These are phyloP conservation scores for Heterohyrax brucei DNA, from an alignment of 2,797 vertebrate genomes.

Conservation along the genomic window DNA sequence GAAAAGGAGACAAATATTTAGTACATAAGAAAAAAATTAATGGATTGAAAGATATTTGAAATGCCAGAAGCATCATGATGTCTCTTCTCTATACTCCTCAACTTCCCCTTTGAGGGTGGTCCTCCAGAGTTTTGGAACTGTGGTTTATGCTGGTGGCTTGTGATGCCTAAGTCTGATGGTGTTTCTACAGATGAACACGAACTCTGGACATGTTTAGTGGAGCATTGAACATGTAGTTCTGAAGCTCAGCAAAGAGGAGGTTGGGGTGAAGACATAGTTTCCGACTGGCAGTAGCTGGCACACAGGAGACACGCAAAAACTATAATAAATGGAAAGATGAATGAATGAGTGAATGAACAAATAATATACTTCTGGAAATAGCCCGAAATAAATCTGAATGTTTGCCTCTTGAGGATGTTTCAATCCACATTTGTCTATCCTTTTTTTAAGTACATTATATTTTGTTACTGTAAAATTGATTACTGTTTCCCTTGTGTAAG, in stretches of 20 bases:
- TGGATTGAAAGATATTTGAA: background rate
- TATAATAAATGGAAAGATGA: background rate
- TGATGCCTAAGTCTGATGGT: background rate
- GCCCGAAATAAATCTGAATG: slow-evolving; percentile 9
- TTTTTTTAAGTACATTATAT: slow-evolving; percentile 18
- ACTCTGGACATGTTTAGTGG: background rate
- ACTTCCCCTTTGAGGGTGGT: background rate
- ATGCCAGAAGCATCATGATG: slow-evolving; percentile 11
- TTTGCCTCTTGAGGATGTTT: slow-evolving; percentile 30
- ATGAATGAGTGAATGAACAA: background rate
- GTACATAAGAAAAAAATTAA: background rate
- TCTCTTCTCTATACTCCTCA: background rate
- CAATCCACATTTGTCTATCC: background rate
- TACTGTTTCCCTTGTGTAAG: slow-evolving; percentile 13
- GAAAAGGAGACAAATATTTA: slow-evolving; percentile 3
- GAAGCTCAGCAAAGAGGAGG: slow-evolving; percentile 6
- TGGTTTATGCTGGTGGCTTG: background rate
- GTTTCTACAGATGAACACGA: slow-evolving; percentile 23
- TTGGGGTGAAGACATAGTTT: background rate
- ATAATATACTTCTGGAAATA: slow-evolving; percentile 50
- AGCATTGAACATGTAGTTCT: background rate
- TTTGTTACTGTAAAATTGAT: slow-evolving; percentile 36
- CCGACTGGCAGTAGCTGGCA: background rate
- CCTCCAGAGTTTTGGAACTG: background rate
- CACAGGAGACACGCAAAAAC: background rate